Conservation (phyloP, 2,888 invertebrate genomes). For the Selenia dentaria region DNA sequence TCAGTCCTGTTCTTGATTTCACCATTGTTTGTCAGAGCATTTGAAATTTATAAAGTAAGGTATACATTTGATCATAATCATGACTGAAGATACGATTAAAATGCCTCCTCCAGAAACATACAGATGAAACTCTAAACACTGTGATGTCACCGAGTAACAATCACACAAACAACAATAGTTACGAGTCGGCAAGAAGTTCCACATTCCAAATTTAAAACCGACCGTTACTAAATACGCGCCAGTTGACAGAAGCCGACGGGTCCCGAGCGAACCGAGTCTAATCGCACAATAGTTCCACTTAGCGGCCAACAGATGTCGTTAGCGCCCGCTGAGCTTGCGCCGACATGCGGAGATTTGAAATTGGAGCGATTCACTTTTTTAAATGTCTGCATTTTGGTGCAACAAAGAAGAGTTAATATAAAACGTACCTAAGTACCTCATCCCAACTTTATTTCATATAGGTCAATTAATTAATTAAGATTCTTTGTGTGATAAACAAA, state of each 20-base stretch:
- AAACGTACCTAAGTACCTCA: no score
- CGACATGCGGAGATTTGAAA: slow-evolving; percentile 62
- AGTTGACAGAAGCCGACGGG: slow-evolving; percentile 69
- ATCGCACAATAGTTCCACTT: slow-evolving; percentile 79
- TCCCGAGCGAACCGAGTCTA: slow-evolving; percentile 64
- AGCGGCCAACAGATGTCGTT: slow-evolving; percentile 79
- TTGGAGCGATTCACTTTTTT: slow-evolving; percentile 48
- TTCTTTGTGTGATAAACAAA: no score
- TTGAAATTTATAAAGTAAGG: no score
- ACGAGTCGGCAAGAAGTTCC: slow-evolving; percentile 56
- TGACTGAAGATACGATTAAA: no score
- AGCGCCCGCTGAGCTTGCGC: slow-evolving; percentile 70
- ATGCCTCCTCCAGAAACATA: background rate
- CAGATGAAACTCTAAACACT: slow-evolving; percentile 4
- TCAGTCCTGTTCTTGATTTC: no score
- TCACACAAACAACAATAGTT: slow-evolving; percentile 34
- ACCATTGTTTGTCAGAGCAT: no score
- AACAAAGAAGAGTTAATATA: background rate
- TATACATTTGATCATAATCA: no score
- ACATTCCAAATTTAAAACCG: slow-evolving; percentile 73
- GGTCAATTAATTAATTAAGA: no score
- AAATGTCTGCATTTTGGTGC: slow-evolving; percentile 24
- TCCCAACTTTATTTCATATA: no score
- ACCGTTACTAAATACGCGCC: slow-evolving; percentile 72
- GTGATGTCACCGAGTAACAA: slow-evolving; percentile 22